Evolutionary conservation across 1,140 invertebrate species (phyloP), one percentile per base, ranked within the genome.

Genomic region (Cotesia chilonis): DNA sequence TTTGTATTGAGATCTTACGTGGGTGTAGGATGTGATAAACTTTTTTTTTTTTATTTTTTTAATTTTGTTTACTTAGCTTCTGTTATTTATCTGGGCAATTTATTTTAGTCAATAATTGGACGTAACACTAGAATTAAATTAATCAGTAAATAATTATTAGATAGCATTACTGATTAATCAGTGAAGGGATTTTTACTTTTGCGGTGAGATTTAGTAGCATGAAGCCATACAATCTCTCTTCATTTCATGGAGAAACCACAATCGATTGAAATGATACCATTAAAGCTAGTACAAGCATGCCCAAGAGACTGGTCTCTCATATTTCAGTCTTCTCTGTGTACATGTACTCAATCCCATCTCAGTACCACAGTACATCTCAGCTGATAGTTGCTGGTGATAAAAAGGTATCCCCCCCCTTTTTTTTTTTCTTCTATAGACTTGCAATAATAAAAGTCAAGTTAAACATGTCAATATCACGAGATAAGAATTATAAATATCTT

Each of bases 1-100:
- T 71, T 65, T 66, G 61, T 66, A 57, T 59, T 51, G 17, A 71
- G 10, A 55, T 54, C 66, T 17, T 4, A 20, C 14, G 70, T 71
- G 52, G 70, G 70, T 51, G 70, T 38, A 65, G 60, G 60, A 71
- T 65, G 38, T 70, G 17, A 54, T 28, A 28, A 28, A 41, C 14
- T 47, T 41, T 36, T 64, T 52, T 17, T 61, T 70, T 60, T 17
- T 47, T 2, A 1, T 17, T n/a, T 38, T 10, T 17, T 60, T 14
- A 41, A 28, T 41, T 52, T 57, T 57, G 38, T 57, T 41, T 68
- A 20, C 47, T 51, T 41, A 47, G 61, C 7, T 59, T 20, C 10
- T 17, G 17, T 59, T 12, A 38, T 38, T 38, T 38, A 38, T 65
- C 38, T 47, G n/a, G n/a, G 6, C 10, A 6, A 47, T 47, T 47